Evolutionary conservation across 2,113 vertebrate genomes (phyloP), one percentile per base, ranked within the genome.

Genomic region (Pelodiscus sinensis): DNA sequence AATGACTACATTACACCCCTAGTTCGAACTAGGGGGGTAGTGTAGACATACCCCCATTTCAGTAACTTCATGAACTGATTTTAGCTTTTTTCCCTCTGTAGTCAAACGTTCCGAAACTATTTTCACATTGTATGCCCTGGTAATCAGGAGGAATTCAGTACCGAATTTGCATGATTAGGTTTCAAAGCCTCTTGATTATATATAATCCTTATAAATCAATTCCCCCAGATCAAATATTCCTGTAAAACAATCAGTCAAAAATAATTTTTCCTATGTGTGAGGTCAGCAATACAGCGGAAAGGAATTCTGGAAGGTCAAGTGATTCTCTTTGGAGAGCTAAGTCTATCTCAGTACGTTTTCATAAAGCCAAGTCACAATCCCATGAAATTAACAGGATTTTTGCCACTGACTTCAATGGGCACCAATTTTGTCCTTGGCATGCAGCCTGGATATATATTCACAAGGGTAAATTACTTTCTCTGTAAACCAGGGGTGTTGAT

Each of bases 81-180:
- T 0, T 22, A 77, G 81, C 5, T 86, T 77, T 89, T 93, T 56
- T 0, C 21, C 22, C 50, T 44, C 78, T 1, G 0, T n/a, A 68
- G 11, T 9, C 75, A 15, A 5, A 31, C 27, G 12, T 3, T 82
- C 90, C 57, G 2, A 18, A 18, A 54, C 9, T 57, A 15, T 58
- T 35, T 3, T 62, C 21, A 1, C 31, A 52, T 44, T 29, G 35
- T 11, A 0, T 0, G 0, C 24, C 3, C n/a, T 25, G 25, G 0
- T 78, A 78, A 86, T 55, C 29, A 60, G 87, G 60, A 92, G 44
- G 35, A 71, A 73, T 2, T 29, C 5, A 27, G 18, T 2, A 3
- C 5, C 19, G 56, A 10, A 27, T 71, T 68, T 24, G 80, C 13
- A 79, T 3, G 9, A 12, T 21, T 0, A 1, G 3, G 8, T 31